Evolutionary conservation across 2,888 invertebrate species (phyloP).

Genomic region (Hyposoter dolosus): DNA sequence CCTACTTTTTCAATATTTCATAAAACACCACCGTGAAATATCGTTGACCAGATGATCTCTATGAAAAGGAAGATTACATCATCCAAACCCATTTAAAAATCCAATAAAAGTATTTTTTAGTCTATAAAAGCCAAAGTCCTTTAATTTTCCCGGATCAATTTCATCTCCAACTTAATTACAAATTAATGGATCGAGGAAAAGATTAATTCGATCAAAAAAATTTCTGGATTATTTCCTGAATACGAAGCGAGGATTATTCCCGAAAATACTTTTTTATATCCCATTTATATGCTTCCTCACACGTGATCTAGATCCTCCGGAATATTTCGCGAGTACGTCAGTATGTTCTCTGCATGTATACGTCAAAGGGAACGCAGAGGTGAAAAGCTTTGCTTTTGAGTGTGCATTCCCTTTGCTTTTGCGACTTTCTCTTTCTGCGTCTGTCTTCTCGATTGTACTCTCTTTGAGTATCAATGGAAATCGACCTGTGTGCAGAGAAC

Average conservation of each 20-base stretch:
- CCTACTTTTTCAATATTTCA: background rate
- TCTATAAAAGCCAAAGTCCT: too few relatives aligned
- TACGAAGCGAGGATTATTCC: background rate
- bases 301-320: background rate
- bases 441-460: background rate
- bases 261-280: background rate
- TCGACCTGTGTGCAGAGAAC: background rate
- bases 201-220: background rate
- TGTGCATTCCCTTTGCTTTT: conserved; percentile 8
- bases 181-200: background rate
- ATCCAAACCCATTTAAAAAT: too few relatives aligned
- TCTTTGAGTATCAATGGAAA: conserved; percentile 26
- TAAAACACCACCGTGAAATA: background rate
- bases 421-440: background rate
- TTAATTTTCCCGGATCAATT: background rate
- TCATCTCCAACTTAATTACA: background rate
- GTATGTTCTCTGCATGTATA: background rate
- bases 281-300: background rate
- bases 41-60: background rate
- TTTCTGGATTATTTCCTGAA: background rate
- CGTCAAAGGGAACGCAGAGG: conserved; percentile 9
- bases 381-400: conserved; percentile 9
- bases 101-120: too few relatives aligned
- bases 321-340: background rate
- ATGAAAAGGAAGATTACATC: background rate